Evolutionary conservation across 2,113 vertebrate genomes (phyloP).

Genomic region (Pampusana beccarii): DNA sequence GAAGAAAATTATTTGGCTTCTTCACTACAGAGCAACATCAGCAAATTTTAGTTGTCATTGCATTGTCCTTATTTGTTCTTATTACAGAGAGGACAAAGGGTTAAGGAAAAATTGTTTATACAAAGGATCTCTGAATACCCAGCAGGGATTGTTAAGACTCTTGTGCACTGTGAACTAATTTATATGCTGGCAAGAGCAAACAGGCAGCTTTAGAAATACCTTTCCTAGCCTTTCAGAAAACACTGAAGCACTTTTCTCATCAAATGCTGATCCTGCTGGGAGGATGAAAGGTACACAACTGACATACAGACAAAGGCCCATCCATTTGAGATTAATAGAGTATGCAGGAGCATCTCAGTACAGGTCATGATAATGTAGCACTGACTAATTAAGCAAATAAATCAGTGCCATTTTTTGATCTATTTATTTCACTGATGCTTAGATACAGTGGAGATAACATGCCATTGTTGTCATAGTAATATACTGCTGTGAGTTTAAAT

Average conservation of each 20-base stretch:
- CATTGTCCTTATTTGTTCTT: neutral
- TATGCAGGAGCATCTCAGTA: neutral
- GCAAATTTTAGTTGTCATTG: neutral
- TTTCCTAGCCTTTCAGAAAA: neutral
- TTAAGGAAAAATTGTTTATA: neutral
- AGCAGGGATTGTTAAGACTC: neutral
- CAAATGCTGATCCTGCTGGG: neutral
- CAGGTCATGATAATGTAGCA: neutral
- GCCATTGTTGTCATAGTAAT: neutral
- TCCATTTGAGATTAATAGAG: neutral
- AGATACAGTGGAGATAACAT: neutral
- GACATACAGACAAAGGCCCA: neutral
- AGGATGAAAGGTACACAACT: neutral
- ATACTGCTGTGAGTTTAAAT: neutral
- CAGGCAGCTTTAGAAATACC: neutral
- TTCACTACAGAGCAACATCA: neutral
- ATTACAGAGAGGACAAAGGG: neutral
- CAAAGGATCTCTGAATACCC: neutral
- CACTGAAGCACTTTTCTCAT: neutral
- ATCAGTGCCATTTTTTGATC: neutral
- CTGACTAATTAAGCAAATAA: slow-evolving; percentile 17
- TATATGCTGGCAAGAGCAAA: neutral
- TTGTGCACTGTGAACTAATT: neutral
- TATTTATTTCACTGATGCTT: neutral
- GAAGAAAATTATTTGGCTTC: neutral